Percentiles rank a stretch among this genome's conserved stretches.
Evolutionary conservation across 2,113 vertebrate species (phyloP).

Genomic region (Myotis brandtii): DNA sequence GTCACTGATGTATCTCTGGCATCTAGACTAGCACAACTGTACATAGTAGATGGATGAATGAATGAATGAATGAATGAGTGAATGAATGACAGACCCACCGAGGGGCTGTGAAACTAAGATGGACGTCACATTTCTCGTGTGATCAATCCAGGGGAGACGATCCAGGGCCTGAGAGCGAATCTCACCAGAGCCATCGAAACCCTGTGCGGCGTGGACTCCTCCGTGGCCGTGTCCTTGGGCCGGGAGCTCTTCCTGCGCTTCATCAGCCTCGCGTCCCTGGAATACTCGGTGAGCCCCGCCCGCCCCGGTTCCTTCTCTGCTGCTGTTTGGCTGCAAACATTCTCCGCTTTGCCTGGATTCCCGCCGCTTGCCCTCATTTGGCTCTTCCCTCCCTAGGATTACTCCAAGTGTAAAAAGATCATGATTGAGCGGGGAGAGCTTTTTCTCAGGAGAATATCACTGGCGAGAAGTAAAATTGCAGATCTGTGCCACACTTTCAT

Average conservation of each 20-base stretch:
- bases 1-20: not conserved
- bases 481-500: slow-evolving; percentile 98
- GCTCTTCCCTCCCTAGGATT: slow-evolving; percentile 85
- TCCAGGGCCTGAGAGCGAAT: slow-evolving; percentile 94
- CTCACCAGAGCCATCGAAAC: slow-evolving; percentile 92
- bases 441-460: slow-evolving; percentile 93
- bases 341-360: not conserved
- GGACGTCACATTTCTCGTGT: not conserved
- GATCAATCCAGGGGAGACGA: slow-evolving; percentile 90
- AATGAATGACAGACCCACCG: not conserved
- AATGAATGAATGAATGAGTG: not conserved
- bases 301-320: accelerated
- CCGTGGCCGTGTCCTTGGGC: slow-evolving; percentile 95
- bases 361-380: accelerated
- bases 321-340: accelerated
- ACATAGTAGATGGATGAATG: too few species aligned
- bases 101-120: not conserved
- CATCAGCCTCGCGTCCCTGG: slow-evolving; percentile 96
- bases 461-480: slow-evolving; percentile 94
- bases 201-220: slow-evolving; percentile 93
- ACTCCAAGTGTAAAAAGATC: slow-evolving; percentile 96
- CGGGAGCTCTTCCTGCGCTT: slow-evolving; percentile 98
- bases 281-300: slow-evolving; percentile 90
- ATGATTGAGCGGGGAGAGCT: slow-evolving; percentile 98
- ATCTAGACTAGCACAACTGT: not conserved